phyloP scores from a whole-genome alignment of 1,140 invertebrate genomes.

The Mamestra configurata region DNA sequence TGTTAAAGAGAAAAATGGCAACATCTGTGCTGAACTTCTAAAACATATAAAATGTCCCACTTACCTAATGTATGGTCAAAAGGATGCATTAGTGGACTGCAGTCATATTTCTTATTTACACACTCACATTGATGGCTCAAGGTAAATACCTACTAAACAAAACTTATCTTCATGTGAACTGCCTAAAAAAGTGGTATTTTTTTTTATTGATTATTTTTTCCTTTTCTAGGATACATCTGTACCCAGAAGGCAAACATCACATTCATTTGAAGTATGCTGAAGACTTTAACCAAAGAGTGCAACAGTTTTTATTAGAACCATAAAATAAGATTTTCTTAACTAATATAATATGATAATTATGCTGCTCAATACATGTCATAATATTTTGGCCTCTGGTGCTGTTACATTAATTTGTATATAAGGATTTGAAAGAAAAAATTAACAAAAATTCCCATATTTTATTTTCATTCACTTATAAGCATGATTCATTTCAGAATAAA shows the following conservation, averaged over 20 bases:
- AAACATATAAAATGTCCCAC: slow-evolving; percentile 91
- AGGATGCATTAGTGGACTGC: slow-evolving; percentile 92
- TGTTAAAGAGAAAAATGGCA: slow-evolving; percentile 89
- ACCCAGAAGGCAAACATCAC: slow-evolving; percentile 96
- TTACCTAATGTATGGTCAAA: slow-evolving; percentile 94
- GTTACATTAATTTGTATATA: background rate
- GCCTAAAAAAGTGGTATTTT: background rate
- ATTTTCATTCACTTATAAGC: slow-evolving; percentile 87
- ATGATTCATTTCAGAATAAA: slow-evolving; percentile 86
- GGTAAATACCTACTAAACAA: slow-evolving; percentile 82
- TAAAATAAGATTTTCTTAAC: too few species aligned
- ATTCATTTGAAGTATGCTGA: slow-evolving; percentile 93
- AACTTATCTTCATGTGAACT: background rate
- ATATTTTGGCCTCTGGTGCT: too few species aligned
- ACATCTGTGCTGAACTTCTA: slow-evolving; percentile 92
- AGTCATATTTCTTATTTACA: slow-evolving; percentile 92
- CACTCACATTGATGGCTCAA: slow-evolving; percentile 90
- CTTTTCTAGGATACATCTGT: slow-evolving; percentile 86
- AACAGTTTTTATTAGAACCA: slow-evolving; percentile 90
- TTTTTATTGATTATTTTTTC: slow-evolving; percentile 21
- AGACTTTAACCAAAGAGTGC: slow-evolving; percentile 93
- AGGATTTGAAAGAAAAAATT: slow-evolving; percentile 65
- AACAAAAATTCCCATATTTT: slow-evolving; percentile 86
- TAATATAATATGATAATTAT: too few species aligned
- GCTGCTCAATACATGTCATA: too few species aligned